Evolutionary conservation across 2,797 vertebrate genomes (phyloP), one percentile per base, ranked within the genome.

Genomic region (Vultur gryphus): DNA sequence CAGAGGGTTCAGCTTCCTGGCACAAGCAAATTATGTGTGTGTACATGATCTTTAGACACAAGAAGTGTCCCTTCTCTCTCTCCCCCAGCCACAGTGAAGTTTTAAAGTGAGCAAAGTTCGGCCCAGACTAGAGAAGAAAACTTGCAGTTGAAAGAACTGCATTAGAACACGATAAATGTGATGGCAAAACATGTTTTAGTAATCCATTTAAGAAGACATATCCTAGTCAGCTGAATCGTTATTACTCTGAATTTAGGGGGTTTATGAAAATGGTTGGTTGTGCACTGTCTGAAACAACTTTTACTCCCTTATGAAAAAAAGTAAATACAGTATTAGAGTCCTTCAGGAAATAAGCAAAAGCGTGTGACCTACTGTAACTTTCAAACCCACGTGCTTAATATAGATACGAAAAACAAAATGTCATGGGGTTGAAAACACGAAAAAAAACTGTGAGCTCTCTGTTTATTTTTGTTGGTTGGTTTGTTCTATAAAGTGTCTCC

Each of bases 391-490:
- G 61, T 48, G 31, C 54, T 89, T 89, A 91, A 95, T 55, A 76
- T 28, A 96, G 66, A 76, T 89, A 80, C 18, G 49, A 85, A 96
- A 93, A 95, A 12, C 61, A 95, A 88, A 87, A 87, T 21, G 6
- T 75, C 76, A 77, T 0, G 3, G 35, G 57, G 16, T 62, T 96
- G 46, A 82, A 95, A 95, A 88, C 35, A 54, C 44, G 20, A 95
- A 91, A 93, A 95, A 96, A 37, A 54, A 71, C 49, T 70, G 29
- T 54, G 16, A 84, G 54, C 6, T 88, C 37, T 90, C 59, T 61
- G 57, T 92, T 93, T 96, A 48, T 92, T 97, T 95, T 85, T 85
- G 76, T 89, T 95, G 65, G 26, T 89, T 95, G 69, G 31, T 89
- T 93, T 96, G 49, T 88, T 94, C 43, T 10, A 2, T 66, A 79